phyloP scores from a whole-genome alignment of 2,888 invertebrate genomes.

The Seira sanloemensis region DNA sequence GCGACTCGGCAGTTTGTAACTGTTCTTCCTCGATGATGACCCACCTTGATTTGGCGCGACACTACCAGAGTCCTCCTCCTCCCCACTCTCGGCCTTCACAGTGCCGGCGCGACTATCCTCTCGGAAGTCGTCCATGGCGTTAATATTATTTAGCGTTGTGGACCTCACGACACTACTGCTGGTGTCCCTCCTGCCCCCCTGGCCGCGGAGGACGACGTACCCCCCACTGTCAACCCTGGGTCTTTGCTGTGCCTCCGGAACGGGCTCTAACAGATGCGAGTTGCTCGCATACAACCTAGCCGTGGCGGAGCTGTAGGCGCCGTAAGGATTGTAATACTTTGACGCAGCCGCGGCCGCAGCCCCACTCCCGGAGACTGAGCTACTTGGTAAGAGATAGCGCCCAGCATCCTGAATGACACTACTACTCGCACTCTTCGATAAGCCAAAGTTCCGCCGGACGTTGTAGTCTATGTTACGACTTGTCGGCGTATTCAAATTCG shows the following conservation, averaged over 20 bases:
- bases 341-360: conserved; percentile 29
- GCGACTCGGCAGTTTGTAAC: conserved; percentile 71
- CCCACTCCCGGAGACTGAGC: conserved; percentile 16
- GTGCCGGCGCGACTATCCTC: conserved; percentile 59
- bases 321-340: conserved; percentile 70
- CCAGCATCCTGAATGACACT: conserved; percentile 70
- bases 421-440: conserved; percentile 73
- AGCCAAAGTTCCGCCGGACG: conserved; percentile 65
- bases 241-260: conserved; percentile 67
- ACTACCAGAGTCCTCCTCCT: conserved; percentile 41
- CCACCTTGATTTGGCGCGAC: conserved; percentile 12
- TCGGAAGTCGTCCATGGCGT: conserved; percentile 59
- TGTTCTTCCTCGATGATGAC: conserved; percentile 56
- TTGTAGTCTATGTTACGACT: conserved; percentile 51
- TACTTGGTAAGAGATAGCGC: conserved; percentile 14
- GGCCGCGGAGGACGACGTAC: conserved; percentile 44
- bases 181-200: conserved; percentile 37
- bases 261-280: conserved; percentile 70
- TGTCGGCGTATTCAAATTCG: conserved; percentile 45
- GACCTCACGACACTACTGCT: conserved; percentile 77
- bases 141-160: conserved; percentile 73
- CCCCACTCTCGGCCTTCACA: conserved; percentile 55
- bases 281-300: conserved; percentile 68
- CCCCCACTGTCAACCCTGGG: conserved; percentile 51
- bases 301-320: conserved; percentile 63